Percentiles rank a stretch among this genome's conserved stretches.
phyloP scores from a whole-genome alignment of 2,797 vertebrate genomes.

The Falco cherrug region DNA sequence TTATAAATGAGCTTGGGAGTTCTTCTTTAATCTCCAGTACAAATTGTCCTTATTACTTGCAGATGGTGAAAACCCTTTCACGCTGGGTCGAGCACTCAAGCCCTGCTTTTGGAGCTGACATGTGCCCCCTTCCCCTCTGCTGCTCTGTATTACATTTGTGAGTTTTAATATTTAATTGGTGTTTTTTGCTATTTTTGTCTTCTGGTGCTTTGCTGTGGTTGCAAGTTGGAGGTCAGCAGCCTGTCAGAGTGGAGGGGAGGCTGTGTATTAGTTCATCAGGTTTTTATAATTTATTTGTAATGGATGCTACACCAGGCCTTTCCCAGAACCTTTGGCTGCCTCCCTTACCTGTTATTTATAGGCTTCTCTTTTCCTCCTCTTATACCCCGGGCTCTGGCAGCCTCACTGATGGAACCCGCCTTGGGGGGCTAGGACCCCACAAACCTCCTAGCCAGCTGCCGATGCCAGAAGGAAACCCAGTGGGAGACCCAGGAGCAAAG shows the following conservation, averaged over 20 bases:
- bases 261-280: not conserved
- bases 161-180: conserved; percentile 60
- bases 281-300: not conserved
- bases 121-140: not conserved
- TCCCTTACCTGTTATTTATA: not conserved
- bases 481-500: not conserved
- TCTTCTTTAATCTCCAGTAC: conserved; percentile 29
- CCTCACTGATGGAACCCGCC: rapidly evolving
- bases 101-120: not conserved
- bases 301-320: not conserved
- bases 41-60: conserved; percentile 18
- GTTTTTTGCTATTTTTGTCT: conserved; percentile 35
- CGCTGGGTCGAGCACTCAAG: not conserved
- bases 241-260: not conserved
- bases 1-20: conserved; percentile 10
- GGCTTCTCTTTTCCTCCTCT: not conserved
- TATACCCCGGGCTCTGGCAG: not conserved
- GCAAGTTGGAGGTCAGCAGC: conserved; percentile 23
- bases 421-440: rapidly evolving
- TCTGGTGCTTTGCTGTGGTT: not conserved
- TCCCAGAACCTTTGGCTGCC: conserved; percentile 1
- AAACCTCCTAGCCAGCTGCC: rapidly evolving
- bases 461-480: not conserved
- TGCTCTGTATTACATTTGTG: not conserved
- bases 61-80: not conserved